Evolutionary conservation across 2,113 vertebrate species (phyloP), one percentile per base, ranked within the genome.

Genomic region (Anolis sagrei): DNA sequence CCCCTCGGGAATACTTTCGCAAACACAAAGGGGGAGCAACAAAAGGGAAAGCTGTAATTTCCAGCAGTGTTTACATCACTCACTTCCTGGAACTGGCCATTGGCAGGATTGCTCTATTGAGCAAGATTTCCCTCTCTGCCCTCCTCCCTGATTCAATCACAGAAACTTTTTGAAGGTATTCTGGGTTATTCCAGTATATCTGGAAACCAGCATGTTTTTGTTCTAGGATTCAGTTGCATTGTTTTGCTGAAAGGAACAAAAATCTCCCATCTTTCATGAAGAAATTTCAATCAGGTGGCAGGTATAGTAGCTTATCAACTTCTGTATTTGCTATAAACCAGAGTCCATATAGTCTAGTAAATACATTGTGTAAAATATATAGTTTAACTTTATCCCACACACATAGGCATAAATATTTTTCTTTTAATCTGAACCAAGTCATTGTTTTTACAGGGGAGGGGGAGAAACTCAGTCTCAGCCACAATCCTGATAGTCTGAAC

Each of bases 1-100:
- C 29, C 19, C 74, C 44, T 62, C 32, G 27, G 70, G 51, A 82
- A 19, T 0, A 7, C 11, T 21, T 44, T 36, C 27, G 74, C 51
- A 82, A 34, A 62, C 39, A 61, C 1, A 18, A n/a, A 85, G 73
- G 89, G 68, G 25, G 76, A 68, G 62, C 39, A 73, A 79, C 75
- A 79, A 51, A 70, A 44, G 68, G 68, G 19, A 51, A 2, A 48
- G 39, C 36, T 29, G 25, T 51, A 51, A 66, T 79, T 87, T 66
- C 44, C 34, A 16, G n/a, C 39, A 64, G n/a, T 32, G 66, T 21
- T 94, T 84, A 83, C 92, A 81, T 92, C 94, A 91, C 27, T 76
- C 61, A 32, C 69, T 90, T 51, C 91, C 92, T 44, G 84, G 3
- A 84, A 49, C 19, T 10, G 14, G 6, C 44, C n/a, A 36, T 81